A percentile compares a stretch with the other conserved stretches of the same genome.
These are phyloP conservation scores for Campylorhamphus procurvoides DNA, from an alignment of 2,113 vertebrate genomes.

Conservation along the genomic window DNA sequence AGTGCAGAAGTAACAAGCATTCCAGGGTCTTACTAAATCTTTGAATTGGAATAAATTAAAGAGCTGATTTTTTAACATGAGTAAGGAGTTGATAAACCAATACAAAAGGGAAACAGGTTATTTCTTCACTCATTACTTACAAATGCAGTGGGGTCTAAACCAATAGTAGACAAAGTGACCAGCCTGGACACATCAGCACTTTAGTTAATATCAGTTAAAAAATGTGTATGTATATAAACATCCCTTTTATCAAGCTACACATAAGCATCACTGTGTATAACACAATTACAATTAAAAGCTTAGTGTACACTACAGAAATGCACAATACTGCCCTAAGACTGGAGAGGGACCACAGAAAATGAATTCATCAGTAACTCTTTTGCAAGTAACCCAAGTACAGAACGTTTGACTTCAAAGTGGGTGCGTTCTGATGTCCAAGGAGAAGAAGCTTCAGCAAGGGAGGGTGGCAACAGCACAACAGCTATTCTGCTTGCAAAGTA, in stretches of 20 bases:
- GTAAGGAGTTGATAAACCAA: background rate
- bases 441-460: constrained; percentile 80
- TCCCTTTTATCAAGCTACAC: constrained; percentile 75
- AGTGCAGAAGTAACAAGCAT: background rate
- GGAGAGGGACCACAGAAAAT: constrained; percentile 68
- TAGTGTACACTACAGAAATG: constrained; percentile 75
- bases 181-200: constrained; percentile 71
- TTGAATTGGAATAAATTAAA: background rate
- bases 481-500: constrained; percentile 90
- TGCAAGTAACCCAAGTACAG: constrained; percentile 93
- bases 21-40: background rate
- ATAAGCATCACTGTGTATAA: constrained; percentile 76
- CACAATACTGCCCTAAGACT: constrained; percentile 72
- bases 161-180: constrained; percentile 58
- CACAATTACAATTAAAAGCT: constrained; percentile 76
- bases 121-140: constrained; percentile 39
- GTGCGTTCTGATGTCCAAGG: constrained; percentile 81
- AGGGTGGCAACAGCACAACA: constrained; percentile 87
- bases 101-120: constrained; percentile 7
- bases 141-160: constrained; percentile 53
- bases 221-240: constrained; percentile 71
- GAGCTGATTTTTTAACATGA: background rate
- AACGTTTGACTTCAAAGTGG: constrained; percentile 89
- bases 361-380: constrained; percentile 74
- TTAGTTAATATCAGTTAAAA: constrained; percentile 71